phyloP scores from a whole-genome alignment of 1,140 invertebrate genomes.

The Myzus persicae region DNA sequence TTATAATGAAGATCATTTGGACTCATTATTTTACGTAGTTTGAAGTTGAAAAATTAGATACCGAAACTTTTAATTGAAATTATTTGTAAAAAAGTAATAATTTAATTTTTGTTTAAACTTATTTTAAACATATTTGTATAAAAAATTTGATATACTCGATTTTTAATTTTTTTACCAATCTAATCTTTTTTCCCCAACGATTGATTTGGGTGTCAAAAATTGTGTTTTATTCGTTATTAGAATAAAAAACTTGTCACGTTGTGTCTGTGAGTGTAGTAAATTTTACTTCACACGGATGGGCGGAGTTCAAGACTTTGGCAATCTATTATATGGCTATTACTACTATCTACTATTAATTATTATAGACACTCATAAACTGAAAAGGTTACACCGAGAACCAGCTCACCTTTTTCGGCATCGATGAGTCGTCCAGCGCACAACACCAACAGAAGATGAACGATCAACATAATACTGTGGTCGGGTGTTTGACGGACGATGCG shows the following conservation, averaged over 20 bases:
- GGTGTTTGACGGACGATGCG: background rate
- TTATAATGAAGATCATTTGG: too few species aligned
- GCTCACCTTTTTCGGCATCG: constrained; percentile 23
- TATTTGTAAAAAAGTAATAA: background rate
- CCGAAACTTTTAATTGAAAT: too few species aligned
- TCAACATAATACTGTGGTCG: background rate
- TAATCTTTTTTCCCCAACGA: background rate
- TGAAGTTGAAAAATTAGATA: too few species aligned
- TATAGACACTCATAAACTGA: background rate
- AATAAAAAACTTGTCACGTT: background rate
- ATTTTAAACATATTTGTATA: background rate
- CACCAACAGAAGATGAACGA: background rate
- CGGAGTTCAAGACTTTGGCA: background rate
- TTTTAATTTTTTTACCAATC: background rate
- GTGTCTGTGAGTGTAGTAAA: background rate
- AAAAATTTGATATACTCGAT: too few species aligned
- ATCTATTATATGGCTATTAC: background rate
- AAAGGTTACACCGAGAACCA: background rate
- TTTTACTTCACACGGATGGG: background rate
- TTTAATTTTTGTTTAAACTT: background rate
- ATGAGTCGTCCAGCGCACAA: background rate
- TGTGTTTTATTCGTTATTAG: background rate
- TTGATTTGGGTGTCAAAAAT: background rate
- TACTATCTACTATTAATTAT: background rate
- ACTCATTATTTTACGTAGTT: too few species aligned